Evolutionary conservation across 1,140 invertebrate genomes (phyloP), one percentile per base, ranked within the genome.

Genomic region (Bombyx mandarina): DNA sequence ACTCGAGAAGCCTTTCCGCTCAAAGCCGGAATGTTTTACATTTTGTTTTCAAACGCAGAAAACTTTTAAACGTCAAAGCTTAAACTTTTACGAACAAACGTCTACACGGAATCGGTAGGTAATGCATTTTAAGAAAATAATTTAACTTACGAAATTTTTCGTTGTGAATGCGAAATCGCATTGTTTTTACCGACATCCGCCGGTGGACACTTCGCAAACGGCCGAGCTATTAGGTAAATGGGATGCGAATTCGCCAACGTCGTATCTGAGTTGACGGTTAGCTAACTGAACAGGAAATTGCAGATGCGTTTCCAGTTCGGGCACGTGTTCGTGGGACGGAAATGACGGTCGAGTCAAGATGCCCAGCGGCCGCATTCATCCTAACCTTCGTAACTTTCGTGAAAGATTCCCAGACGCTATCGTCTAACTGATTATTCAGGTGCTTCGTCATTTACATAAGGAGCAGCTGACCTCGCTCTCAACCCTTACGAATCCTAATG

Each of bases 401-500:
- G 67, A 74, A 69, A 66, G 63, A 62, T 77, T 63, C 78, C 73
- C 79, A 80, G 65, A 77, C 65, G 73, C 67, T 57, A 61, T 71
- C 67, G 56, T 52, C 44, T 52, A 64, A 73, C 52, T 56, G 61
- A 62, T 67, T 66, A 68, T 75, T 69, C 69, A 76, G 51, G 73
- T 72, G 73, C 69, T 18, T 67, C 74, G 73, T 55, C 55, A 79
- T 85, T 79, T 72, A 63, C 77, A 82, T 83, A 75, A 65, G 60
- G 44, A 56, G 68, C 79, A 82, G 78, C 76, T 82, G 80, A 85
- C 80, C 81, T 82, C 79, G 73, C 62, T 63, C 62, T 63, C 63
- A 63, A 62, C 75, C 77, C 79, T 82, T 82, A 84, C 77, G 78
- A 73, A 82, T 80, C 80, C 79, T 85, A 87, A 85, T 79, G 73